phyloP scores from a whole-genome alignment of 1,140 invertebrate genomes.

The Saccostrea echinata region DNA sequence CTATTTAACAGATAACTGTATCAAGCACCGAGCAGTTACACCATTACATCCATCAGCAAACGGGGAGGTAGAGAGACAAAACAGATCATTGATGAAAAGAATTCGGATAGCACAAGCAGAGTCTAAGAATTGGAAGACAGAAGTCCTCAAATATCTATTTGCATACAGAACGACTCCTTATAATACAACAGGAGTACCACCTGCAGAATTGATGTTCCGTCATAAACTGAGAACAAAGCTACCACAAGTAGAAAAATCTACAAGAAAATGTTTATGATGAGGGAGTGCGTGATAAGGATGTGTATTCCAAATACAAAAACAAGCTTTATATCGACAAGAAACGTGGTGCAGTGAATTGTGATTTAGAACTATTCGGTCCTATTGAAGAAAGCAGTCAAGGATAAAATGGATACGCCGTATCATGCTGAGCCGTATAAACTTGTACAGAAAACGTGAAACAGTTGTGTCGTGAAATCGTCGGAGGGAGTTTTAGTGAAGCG shows the following conservation, averaged over 20 bases:
- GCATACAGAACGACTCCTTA: constrained; percentile 61
- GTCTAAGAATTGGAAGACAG: constrained; percentile 57
- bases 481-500: constrained; percentile 48
- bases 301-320: constrained; percentile 28
- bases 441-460: constrained; percentile 52
- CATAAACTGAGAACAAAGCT: constrained; percentile 56
- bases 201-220: constrained; percentile 57
- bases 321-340: constrained; percentile 56
- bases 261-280: neutral
- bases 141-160: constrained; percentile 56
- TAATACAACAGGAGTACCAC: constrained; percentile 55
- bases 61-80: constrained; percentile 62
- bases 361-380: constrained; percentile 44
- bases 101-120: constrained; percentile 59
- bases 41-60: constrained; percentile 61
- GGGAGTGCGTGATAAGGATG: constrained; percentile 42
- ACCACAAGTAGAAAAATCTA: constrained; percentile 42
- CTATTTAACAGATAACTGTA: constrained; percentile 42
- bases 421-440: constrained; percentile 48
- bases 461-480: constrained; percentile 48
- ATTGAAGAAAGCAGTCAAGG: constrained; percentile 42
- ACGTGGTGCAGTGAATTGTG: constrained; percentile 42
- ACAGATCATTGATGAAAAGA: constrained; percentile 59
- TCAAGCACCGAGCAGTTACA: constrained; percentile 41
- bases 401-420: constrained; percentile 56